phyloP scores from a whole-genome alignment of 35 echinoderm and acorn worm genomes.

The Strongylocentrotus purpuratus region DNA sequence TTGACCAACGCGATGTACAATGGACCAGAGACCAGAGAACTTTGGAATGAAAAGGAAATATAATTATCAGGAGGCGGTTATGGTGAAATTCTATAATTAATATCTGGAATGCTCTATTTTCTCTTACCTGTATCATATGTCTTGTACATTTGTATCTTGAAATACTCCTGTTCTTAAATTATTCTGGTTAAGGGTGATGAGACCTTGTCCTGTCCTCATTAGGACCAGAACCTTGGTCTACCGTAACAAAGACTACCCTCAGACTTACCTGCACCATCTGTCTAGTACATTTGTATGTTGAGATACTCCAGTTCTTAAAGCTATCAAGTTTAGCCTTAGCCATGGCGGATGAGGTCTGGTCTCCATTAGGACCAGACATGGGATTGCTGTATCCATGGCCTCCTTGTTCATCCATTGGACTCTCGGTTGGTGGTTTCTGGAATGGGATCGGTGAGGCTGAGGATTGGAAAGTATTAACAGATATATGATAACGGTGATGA shows the following conservation, averaged over 20 bases:
- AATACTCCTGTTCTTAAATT: slow-evolving; percentile 85
- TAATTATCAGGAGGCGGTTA: too few relatives aligned
- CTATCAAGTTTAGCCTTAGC: slow-evolving; percentile 83
- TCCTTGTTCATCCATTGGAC: not conserved
- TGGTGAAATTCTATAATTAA: too few relatives aligned
- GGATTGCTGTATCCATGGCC: slow-evolving; percentile 1
- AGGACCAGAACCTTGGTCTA: not conserved
- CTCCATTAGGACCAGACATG: slow-evolving; percentile 10
- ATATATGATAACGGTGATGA: too few relatives aligned
- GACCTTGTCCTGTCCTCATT: not conserved
- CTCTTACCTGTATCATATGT: too few relatives aligned
- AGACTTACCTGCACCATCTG: slow-evolving; percentile 82
- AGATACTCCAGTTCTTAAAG: slow-evolving; percentile 94
- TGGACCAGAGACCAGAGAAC: too few relatives aligned
- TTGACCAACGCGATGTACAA: too few relatives aligned
- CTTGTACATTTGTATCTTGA: slow-evolving; percentile 87
- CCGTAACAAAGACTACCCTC: not conserved
- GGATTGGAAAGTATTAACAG: not conserved
- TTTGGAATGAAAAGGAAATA: too few relatives aligned
- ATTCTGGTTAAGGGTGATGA: slow-evolving; percentile 33
- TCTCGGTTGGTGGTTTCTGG: not conserved
- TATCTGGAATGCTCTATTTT: too few relatives aligned
- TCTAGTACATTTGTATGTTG: slow-evolving; percentile 94
- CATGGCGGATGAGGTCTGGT: slow-evolving; percentile 61
- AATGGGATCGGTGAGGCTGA: not conserved